Evolutionary conservation across 1,140 invertebrate genomes (phyloP).

Genomic region (Scaptomyza graminum): DNA sequence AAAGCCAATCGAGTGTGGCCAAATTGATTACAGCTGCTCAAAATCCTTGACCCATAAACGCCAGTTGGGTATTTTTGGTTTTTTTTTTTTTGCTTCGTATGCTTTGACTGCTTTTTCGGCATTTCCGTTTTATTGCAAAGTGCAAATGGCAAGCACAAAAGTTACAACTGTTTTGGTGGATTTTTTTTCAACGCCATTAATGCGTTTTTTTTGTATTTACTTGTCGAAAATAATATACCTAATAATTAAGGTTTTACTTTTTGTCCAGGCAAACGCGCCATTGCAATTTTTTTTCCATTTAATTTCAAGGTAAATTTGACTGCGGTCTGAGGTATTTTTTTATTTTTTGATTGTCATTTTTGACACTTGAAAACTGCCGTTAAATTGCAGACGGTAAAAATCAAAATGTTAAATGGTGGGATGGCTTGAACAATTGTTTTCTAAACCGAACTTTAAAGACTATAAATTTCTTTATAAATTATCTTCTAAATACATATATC

Average conservation of each 20-base stretch:
- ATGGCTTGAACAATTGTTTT: neutral
- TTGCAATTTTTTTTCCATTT: conserved; percentile 40
- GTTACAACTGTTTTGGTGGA: neutral
- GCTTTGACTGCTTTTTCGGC: conserved; percentile 36
- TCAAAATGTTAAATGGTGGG: too few relatives aligned
- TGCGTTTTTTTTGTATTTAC: conserved; percentile 28
- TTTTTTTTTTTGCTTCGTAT: conserved; percentile 23
- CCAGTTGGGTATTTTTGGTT: conserved; percentile 39
- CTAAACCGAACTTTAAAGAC: neutral
- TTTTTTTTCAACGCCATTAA: conserved; percentile 48
- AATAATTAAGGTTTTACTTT: conserved; percentile 20
- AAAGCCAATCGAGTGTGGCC: conserved; percentile 68
- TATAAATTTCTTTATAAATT: too few relatives aligned
- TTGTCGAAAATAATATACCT: conserved; percentile 39
- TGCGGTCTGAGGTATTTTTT: conserved; percentile 29
- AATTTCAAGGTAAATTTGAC: conserved; percentile 60
- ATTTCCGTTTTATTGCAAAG: conserved; percentile 72
- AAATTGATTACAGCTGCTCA: conserved; percentile 58
- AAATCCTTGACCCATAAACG: conserved; percentile 74
- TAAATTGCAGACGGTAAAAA: conserved; percentile 27
- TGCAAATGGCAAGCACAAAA: conserved; percentile 55
- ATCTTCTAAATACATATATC: too few relatives aligned
- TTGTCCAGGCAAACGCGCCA: conserved; percentile 9
- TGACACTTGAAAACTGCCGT: conserved; percentile 28
- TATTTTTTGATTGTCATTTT: too few relatives aligned